phyloP scores from a whole-genome alignment of 2,113 vertebrate genomes.

The Paracanthobrama guichenoti region DNA sequence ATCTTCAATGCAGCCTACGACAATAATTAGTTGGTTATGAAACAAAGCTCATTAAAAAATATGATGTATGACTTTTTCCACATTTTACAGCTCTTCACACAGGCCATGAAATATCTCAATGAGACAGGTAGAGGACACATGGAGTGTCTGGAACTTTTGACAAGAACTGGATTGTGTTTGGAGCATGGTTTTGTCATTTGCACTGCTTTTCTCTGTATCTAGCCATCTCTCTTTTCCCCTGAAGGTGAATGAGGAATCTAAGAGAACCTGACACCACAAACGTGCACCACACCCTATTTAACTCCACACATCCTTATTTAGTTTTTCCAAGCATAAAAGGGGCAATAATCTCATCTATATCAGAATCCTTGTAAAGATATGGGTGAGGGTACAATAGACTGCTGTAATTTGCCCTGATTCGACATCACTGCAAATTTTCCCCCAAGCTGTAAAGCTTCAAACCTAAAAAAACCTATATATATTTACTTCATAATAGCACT shows the following conservation, averaged over 20 bases:
- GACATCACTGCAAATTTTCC: not conserved
- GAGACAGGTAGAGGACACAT: not conserved
- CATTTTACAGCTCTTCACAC: constrained; percentile 29
- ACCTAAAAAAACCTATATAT: not conserved
- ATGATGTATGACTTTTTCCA: constrained; percentile 7
- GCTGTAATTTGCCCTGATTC: not conserved
- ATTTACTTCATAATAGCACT: not conserved
- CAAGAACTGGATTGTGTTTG: not conserved
- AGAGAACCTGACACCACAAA: constrained; percentile 36
- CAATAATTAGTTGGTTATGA: constrained; percentile 5
- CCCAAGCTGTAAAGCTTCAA: not conserved
- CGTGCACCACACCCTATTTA: constrained; percentile 46
- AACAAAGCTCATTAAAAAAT: not conserved
- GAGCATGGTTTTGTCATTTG: constrained; percentile 44
- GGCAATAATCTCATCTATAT: constrained; percentile 15
- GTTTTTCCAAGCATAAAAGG: not conserved
- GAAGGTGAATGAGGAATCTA: constrained; percentile 30
- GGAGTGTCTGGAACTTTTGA: not conserved
- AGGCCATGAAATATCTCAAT: constrained; percentile 30
- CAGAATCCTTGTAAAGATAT: constrained; percentile 23
- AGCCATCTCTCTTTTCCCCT: constrained; percentile 4
- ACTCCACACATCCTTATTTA: constrained; percentile 35
- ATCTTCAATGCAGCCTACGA: not conserved
- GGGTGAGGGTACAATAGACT: not conserved
- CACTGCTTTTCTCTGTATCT: not conserved